Percentiles rank a stretch among this genome's conserved stretches.
Conservation (phyloP, 2,888 invertebrate species). For the Choreutis nemorana region DNA sequence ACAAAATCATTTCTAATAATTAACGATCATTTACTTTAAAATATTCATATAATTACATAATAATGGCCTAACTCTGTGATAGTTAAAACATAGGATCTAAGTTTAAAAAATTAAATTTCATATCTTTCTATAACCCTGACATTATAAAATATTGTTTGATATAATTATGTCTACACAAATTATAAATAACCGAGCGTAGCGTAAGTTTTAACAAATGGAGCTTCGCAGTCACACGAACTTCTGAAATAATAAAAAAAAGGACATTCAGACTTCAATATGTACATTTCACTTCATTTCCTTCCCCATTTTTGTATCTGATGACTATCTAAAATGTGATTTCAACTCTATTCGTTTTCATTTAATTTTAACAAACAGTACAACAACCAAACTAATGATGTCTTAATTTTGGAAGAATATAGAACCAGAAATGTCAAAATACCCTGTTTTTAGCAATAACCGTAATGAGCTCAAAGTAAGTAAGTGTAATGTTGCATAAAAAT, state of each 20-base stretch:
- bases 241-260: constrained; percentile 66
- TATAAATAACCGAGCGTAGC: constrained; percentile 93
- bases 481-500: too few species aligned
- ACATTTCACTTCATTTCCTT: constrained; percentile 5
- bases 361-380: too few species aligned
- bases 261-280: constrained; percentile 8
- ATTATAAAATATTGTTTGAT: constrained; percentile 50
- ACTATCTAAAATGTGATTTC: too few species aligned
- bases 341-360: too few species aligned
- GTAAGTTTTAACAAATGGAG: constrained; percentile 93
- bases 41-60: constrained; percentile 60
- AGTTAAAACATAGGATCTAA: constrained; percentile 51
- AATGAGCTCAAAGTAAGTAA: too few species aligned
- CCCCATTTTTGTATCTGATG: too few species aligned
- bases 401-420: too few species aligned
- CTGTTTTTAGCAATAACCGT: too few species aligned
- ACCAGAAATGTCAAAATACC: too few species aligned
- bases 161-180: constrained; percentile 62
- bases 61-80: constrained; percentile 45
- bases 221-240: constrained; percentile 85
- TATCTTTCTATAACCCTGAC: constrained; percentile 41
- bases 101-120: constrained; percentile 45
- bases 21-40: constrained; percentile 66
- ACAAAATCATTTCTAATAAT: constrained; percentile 52
- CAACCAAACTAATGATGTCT: too few species aligned